Conservation (phyloP, 2,113 vertebrate species). For the Passer domesticus region DNA sequence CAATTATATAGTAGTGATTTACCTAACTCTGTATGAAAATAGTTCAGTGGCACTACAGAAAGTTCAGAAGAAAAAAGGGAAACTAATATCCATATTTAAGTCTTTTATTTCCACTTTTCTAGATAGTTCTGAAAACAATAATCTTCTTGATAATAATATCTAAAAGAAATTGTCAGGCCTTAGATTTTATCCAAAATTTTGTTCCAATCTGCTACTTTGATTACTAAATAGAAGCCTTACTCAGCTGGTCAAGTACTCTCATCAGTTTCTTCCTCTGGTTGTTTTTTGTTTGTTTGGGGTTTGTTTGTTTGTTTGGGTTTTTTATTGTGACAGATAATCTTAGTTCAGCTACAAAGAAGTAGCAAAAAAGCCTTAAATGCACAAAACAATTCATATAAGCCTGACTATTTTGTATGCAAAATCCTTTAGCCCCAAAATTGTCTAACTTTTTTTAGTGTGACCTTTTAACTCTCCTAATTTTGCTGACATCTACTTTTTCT, state of each 20-base stretch:
- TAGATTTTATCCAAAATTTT: neutral
- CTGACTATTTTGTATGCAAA: neutral
- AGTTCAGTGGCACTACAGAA: neutral
- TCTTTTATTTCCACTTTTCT: neutral
- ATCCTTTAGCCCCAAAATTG: neutral
- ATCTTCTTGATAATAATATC: neutral
- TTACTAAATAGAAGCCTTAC: neutral
- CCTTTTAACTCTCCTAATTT: neutral
- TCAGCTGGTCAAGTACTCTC: neutral
- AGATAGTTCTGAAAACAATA: neutral
- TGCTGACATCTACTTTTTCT: conserved; percentile 30
- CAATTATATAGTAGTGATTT: neutral
- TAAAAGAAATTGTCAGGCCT: neutral
- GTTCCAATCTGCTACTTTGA: neutral
- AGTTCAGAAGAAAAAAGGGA: neutral
- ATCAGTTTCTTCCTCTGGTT: neutral
- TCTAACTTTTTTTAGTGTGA: neutral
- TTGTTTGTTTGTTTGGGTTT: accelerated
- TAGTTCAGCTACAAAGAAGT: neutral
- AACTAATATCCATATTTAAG: neutral
- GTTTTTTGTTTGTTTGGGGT: accelerated
- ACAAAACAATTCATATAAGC: neutral
- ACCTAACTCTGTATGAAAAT: neutral
- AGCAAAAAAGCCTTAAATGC: neutral
- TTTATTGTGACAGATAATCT: neutral